Conservation (phyloP, 2,797 vertebrate genomes). For the Naso thynnoides region DNA sequence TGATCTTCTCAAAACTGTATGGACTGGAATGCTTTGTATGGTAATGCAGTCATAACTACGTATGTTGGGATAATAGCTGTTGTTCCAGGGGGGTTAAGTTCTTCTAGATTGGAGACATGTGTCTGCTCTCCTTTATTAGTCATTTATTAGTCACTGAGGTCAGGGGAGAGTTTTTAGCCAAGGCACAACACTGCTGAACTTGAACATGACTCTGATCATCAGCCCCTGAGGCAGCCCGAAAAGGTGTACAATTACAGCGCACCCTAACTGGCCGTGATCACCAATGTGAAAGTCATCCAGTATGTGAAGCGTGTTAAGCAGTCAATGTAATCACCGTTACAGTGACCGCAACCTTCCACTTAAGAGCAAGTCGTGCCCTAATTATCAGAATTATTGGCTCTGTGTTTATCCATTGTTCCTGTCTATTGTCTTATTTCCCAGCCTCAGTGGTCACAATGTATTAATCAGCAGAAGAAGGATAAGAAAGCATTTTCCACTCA, state of each 20-base stretch:
- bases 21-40: conserved; percentile 68
- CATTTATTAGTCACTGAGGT: conserved; percentile 81
- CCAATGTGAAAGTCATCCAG: conserved; percentile 55
- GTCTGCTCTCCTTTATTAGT: conserved; percentile 79
- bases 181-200: conserved; percentile 74
- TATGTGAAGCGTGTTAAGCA: conserved; percentile 60
- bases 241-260: conserved; percentile 69
- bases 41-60: conserved; percentile 68
- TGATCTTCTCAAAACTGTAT: conserved; percentile 62
- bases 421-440: conserved; percentile 64
- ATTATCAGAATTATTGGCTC: conserved; percentile 64
- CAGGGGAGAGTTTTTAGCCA: conserved; percentile 70
- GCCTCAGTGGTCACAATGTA: conserved; percentile 40
- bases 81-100: conserved; percentile 68
- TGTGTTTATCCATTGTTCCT: conserved; percentile 56
- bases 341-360: conserved; percentile 57
- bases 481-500: conserved; percentile 60
- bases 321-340: conserved; percentile 65
- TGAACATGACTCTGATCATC: conserved; percentile 71
- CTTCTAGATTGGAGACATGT: conserved; percentile 78
- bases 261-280: conserved; percentile 51
- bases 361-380: conserved; percentile 41
- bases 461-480: conserved; percentile 66
- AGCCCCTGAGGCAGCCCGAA: conserved; percentile 59
- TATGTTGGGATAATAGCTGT: conserved; percentile 70